phyloP scores from a whole-genome alignment of 2,888 invertebrate species.

The Protodeltote pygarga region DNA sequence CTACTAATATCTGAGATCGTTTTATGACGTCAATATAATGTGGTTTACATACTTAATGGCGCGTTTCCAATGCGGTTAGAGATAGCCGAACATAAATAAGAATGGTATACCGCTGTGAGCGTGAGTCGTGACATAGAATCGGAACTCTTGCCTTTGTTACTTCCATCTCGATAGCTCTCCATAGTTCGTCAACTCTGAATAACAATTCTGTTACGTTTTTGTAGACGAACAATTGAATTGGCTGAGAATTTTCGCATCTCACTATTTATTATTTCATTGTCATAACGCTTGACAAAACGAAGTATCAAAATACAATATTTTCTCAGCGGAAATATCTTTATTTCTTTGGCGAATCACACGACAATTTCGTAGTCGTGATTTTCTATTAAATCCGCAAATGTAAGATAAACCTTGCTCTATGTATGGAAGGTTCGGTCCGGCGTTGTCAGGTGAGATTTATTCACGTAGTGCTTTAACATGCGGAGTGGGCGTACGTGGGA shows the following conservation, averaged over 20 bases:
- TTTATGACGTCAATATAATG: constrained; percentile 35
- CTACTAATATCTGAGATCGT: constrained; percentile 33
- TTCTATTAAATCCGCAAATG: constrained; percentile 44
- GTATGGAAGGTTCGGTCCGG: constrained; percentile 38
- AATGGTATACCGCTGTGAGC: constrained; percentile 29
- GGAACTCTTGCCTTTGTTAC: constrained; percentile 40
- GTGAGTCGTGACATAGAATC: constrained; percentile 37
- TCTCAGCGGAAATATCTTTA: constrained; percentile 24
- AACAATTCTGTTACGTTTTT: constrained; percentile 49
- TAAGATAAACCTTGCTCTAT: constrained; percentile 40
- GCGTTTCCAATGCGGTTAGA: constrained; percentile 29
- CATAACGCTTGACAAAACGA: constrained; percentile 27
- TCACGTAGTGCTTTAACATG: constrained; percentile 66
- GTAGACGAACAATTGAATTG: constrained; percentile 59
- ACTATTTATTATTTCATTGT: constrained; percentile 48
- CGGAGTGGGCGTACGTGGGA: constrained; percentile 74
- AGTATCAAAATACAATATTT: constrained; percentile 33
- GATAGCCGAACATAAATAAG: constrained; percentile 30
- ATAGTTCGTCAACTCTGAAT: constrained; percentile 47
- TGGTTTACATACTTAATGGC: constrained; percentile 33
- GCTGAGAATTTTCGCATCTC: constrained; percentile 57
- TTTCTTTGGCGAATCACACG: constrained; percentile 29
- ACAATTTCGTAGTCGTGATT: constrained; percentile 31
- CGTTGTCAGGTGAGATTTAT: constrained; percentile 79
- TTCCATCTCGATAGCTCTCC: constrained; percentile 40